Base-by-base conservation (phyloP, 1,140 invertebrate genomes). In the Agrypnia vestita region DNA sequence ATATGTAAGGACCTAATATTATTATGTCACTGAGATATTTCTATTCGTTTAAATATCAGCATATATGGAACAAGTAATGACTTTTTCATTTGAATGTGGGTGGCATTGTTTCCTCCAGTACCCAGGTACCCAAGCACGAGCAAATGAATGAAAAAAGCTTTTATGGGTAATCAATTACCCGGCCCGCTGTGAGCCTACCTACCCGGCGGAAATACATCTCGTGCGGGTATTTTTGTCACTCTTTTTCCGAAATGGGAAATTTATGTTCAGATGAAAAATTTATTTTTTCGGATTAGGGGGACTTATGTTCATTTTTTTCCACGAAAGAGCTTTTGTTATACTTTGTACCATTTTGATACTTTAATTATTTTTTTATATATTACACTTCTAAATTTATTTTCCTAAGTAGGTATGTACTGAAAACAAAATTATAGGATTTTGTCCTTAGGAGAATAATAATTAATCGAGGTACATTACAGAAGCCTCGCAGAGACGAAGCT, bases 91-190 rank as follows among this genome's bases (percentile, higher is more conserved):
- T 9, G 55, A 21, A 21, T 59, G 21, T 59, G n/a, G 13, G 12
- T 51, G 25, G 12, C 61, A 19, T 64, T 64, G 61, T 35, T 43
- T 64, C 25, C 61, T 6, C 17, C 1, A 35, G 61, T 64, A 64
- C 61, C 59, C 21, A 62, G 59, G 17, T 62, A 21, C 59, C 19
- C 10, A 64, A n/a, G n/a, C 10, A 35, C 19, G 46, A 25, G 17
- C 19, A 71, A 71, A 49, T 71, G 67, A 71, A 71, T 71, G 17
- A 71, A 71, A 71, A 71, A 71, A 71, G 17, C 67, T 49, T 49
- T 71, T 49, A 71, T 71, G 17, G 67, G 47, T 71, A 71, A 71
- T 71, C 67, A 71, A 71, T 71, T 71, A 71, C 44, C 7, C 17
- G 11, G 67, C 8, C 9, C 3, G 49, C 49, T 25, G 59, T 13